A percentile compares a stretch with the other conserved stretches of the same genome.
These are phyloP conservation scores for Tanytarsus gracilentus DNA, from an alignment of 2,888 invertebrate species.

Conservation along the genomic window DNA sequence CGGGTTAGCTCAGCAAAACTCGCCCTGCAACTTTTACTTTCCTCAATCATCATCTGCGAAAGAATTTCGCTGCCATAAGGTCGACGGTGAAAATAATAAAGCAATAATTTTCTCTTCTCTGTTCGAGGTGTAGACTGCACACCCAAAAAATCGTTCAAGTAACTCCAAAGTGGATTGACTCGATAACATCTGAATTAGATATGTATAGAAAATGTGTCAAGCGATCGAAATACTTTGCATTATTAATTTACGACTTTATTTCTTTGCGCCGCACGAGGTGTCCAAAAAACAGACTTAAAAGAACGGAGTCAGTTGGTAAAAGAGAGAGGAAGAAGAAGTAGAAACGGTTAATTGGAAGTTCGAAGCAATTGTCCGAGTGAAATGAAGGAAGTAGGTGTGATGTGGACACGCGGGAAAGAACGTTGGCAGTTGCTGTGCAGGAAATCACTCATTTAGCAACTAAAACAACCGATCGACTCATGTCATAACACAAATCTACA, in stretches of 20 bases:
- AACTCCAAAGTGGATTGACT: no score
- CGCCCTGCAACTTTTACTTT: constrained; percentile 1
- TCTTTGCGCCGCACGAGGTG: not conserved
- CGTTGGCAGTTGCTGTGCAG: constrained; percentile 10
- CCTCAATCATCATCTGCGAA: not conserved
- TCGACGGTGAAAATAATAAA: no score
- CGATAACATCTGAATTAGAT: no score
- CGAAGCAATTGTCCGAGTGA: constrained; percentile 3
- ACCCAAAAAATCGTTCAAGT: no score
- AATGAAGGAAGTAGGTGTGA: constrained; percentile 5
- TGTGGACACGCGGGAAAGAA: constrained; percentile 1
- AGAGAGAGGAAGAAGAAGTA: no score
- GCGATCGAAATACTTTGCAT: no score
- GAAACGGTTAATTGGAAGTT: not conserved
- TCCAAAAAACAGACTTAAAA: not conserved
- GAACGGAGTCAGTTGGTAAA: not conserved
- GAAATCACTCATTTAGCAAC: not conserved
- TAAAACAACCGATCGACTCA: not conserved
- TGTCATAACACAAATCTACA: no score
- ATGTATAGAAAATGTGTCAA: no score
- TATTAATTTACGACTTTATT: not conserved
- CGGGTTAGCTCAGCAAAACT: not conserved
- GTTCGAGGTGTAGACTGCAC: no score
- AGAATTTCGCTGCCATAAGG: no score
- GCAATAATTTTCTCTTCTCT: no score